Evolutionary conservation across 2,888 invertebrate species (phyloP), one percentile per base, ranked within the genome.

Genomic region (Metalampra italica): DNA sequence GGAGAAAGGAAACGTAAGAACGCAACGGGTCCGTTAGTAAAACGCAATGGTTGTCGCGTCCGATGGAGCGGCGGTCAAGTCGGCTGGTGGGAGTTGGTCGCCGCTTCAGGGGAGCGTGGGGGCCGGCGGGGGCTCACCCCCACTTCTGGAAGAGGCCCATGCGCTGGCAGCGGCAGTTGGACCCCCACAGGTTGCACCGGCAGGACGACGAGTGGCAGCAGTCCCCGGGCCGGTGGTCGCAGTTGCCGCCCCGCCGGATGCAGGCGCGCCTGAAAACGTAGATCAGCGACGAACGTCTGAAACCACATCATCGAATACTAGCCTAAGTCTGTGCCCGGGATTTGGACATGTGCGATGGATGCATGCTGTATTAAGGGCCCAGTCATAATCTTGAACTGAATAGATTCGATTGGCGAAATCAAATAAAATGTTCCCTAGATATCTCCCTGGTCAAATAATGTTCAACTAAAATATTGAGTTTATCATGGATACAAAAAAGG

Each of bases 111-210:
- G 74, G 70, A 74, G 71, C 70, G 68, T 59, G 51, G 14, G n/a
- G 5, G 50, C 48, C 30, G 46, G 43, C 54, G 46, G 39, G 45
- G 44, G 36, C 57, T 73, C 90, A 94, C 78, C 94, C 94, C 94
- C 95, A 95, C 87, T 95, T 95, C 79, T 96, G 96, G 92, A 96
- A 96, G 74, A 96, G 92, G 53, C 96, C 96, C 92, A 94, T 93
- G 66, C 96, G 92, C 82, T 96, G 96, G 82, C 96, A 96, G 69
- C 94, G 92, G 82, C 96, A 96, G 90, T 96, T 96, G 75, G 94
- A 93, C 53, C 96, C 96, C 96, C 96, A 96, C 46, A 96, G 91
- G 83, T 96, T 96, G 91, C 96, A 96, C 56, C 96, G 92, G 85
- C 96, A 96, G 57, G 95, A 94, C 57, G 95, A 94, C 66, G 94